Evolutionary conservation across 2,113 vertebrate genomes (phyloP), one percentile per base, ranked within the genome.

Genomic region (Pao palembangensis): DNA sequence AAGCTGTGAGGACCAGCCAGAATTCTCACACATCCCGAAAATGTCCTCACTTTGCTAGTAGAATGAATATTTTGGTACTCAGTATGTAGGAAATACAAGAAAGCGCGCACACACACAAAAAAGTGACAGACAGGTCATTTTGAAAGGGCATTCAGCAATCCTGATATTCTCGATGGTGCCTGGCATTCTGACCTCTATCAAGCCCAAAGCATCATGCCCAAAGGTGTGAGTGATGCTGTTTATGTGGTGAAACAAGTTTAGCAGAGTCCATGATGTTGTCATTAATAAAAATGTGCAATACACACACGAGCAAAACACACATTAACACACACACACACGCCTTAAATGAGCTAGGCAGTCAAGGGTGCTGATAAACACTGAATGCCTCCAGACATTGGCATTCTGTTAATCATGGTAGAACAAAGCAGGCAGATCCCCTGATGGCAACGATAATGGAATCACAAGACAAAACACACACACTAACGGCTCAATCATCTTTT

Each of bases 91-190:
- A 28, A 28, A 28, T 28, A 28, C 25, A 28, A 6, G 25, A 28
- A 63, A 2, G 3, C 21, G 3, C 21, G 3, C 21, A 23, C 58
- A 62, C 42, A 50, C 72, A 52, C 60, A 47, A 28, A 2, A 28
- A 2, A 28, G 73, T 15, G 6, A 64, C 73, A 71, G 71, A 71
- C 64, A 69, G 77, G 81, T 84, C 83, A 80, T 46, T 75, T 57
- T 62, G 55, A 83, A 81, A 83, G 81, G 80, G 55, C 79, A 81
- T 53, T 52, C 62, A 63, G 55, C 83, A 89, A 85, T 86, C 87
- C 75, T 82, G 51, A 34, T 79, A 87, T 87, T 87, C 82, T 73
- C 74, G 0, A 21, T 62, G 66, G 76, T 81, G 72, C 79, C 78
- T 81, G 75, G 80, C 73, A 85, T 81, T 53, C 83, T 79, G 67